phyloP scores from a whole-genome alignment of 2,888 invertebrate species.

The Punctoribates punctum region DNA sequence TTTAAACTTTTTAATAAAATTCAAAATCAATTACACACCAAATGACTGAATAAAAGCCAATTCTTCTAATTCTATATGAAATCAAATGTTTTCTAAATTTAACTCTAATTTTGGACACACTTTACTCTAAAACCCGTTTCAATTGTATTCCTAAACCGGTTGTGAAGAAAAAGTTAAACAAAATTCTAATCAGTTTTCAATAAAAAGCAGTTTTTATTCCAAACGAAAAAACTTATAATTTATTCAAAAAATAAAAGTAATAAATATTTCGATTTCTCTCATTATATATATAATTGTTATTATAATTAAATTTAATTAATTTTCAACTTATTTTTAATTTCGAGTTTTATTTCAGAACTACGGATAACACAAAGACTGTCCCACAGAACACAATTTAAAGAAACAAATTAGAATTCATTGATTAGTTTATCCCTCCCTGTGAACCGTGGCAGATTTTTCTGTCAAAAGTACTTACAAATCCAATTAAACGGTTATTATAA shows the following conservation, averaged over 20 bases:
- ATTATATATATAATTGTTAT: no score
- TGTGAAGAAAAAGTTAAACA: background rate
- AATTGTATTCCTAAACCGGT: background rate
- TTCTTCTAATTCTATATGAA: background rate
- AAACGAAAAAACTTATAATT: background rate
- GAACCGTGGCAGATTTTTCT: no score
- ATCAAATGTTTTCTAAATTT: background rate
- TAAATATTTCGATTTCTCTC: no score
- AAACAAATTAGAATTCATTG: no score
- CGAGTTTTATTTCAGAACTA: no score
- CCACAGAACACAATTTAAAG: no score
- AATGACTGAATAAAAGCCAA: background rate
- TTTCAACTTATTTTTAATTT: no score
- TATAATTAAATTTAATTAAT: no score
- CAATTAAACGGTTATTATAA: no score
- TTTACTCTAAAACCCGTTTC: background rate
- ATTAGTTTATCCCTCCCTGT: no score
- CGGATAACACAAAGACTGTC: no score
- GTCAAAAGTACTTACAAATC: no score
- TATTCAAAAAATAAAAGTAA: background rate
- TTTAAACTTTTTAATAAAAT: background rate
- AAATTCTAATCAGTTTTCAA: background rate
- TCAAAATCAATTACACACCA: background rate
- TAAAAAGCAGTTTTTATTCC: background rate
- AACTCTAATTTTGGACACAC: background rate